Percentiles rank a stretch among this genome's conserved stretches.
These are phyloP conservation scores for Caenorhabditis plicata DNA, from an alignment of 2,888 invertebrate genomes.

Conservation along the genomic window DNA sequence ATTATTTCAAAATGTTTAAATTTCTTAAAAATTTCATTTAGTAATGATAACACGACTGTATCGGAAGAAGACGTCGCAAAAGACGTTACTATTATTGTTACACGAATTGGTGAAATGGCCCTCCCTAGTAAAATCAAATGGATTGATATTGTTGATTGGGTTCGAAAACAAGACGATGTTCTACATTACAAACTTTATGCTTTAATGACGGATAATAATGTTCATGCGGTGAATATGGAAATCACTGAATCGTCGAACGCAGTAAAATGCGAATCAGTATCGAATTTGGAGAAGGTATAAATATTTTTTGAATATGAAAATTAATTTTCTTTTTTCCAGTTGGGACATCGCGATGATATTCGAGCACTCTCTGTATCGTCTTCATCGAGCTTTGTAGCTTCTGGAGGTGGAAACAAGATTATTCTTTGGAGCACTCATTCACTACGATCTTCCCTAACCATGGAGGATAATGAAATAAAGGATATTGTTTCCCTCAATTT, in stretches of 20 bases:
- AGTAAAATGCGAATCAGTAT: constrained; percentile 25
- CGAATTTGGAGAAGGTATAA: constrained; percentile 47
- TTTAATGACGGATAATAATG: constrained; percentile 51
- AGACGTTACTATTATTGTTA: constrained; percentile 59
- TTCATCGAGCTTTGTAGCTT: constrained; percentile 74
- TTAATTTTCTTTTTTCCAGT: constrained; percentile 13
- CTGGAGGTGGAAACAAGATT: constrained; percentile 63
- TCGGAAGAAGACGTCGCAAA: constrained; percentile 41
- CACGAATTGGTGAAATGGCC: constrained; percentile 71
- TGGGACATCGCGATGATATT: constrained; percentile 88
- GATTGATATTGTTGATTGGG: constrained; percentile 49
- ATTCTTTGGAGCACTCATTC: constrained; percentile 79
- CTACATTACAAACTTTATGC: constrained; percentile 30
- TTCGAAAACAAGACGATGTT: constrained; percentile 17
- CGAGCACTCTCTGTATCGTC: constrained; percentile 85
- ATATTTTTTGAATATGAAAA: neutral
- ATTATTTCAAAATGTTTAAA: neutral
- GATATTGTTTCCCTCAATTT: constrained; percentile 76
- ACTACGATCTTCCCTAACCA: constrained; percentile 76
- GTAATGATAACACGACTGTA: constrained; percentile 10
- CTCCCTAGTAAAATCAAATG: constrained; percentile 56
- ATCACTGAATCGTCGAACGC: constrained; percentile 39
- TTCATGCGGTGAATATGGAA: constrained; percentile 46
- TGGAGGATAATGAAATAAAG: constrained; percentile 72
- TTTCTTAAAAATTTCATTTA: constrained; percentile 6